Evolutionary conservation across 2,113 vertebrate genomes (phyloP).

Genomic region (Apteryx mantelli): DNA sequence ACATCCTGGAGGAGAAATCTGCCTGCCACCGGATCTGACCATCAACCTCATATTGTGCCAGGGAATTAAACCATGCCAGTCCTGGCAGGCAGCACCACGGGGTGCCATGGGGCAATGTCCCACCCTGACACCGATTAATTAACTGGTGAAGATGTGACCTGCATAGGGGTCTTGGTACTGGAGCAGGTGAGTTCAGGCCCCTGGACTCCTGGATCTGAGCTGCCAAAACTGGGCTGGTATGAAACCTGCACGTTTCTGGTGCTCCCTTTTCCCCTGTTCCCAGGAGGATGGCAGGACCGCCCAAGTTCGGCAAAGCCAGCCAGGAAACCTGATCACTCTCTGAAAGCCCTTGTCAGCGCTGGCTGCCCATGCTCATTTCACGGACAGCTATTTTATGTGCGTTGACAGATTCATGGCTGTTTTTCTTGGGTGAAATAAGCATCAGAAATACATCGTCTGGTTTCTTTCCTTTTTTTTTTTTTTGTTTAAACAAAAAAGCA

Average conservation of each 20-base stretch:
- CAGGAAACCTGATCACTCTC: background rate
- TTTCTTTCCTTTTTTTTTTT: background rate
- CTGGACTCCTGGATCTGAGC: background rate
- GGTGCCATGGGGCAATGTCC: background rate
- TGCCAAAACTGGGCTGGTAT: background rate
- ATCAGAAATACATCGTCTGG: background rate
- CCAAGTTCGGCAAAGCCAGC: background rate
- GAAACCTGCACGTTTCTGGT: background rate
- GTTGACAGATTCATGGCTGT: background rate
- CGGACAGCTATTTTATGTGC: background rate
- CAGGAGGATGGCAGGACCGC: rapidly evolving
- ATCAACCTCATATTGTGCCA: background rate
- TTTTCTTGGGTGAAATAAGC: constrained; percentile 40
- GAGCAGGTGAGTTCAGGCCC: background rate
- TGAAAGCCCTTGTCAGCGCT: background rate
- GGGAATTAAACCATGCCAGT: background rate
- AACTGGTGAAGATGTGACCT: background rate
- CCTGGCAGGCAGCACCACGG: too few relatives aligned
- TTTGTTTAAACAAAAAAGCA: background rate
- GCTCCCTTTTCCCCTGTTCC: rapidly evolving
- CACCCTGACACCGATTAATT: too few relatives aligned
- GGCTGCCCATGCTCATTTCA: background rate
- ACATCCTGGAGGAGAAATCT: background rate
- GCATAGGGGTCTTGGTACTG: rapidly evolving
- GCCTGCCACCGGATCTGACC: background rate